A percentile compares a stretch with the other conserved stretches of the same genome.
Evolutionary conservation across 2,888 invertebrate species (phyloP).

Genomic region (Amblyjoppa proteus): DNA sequence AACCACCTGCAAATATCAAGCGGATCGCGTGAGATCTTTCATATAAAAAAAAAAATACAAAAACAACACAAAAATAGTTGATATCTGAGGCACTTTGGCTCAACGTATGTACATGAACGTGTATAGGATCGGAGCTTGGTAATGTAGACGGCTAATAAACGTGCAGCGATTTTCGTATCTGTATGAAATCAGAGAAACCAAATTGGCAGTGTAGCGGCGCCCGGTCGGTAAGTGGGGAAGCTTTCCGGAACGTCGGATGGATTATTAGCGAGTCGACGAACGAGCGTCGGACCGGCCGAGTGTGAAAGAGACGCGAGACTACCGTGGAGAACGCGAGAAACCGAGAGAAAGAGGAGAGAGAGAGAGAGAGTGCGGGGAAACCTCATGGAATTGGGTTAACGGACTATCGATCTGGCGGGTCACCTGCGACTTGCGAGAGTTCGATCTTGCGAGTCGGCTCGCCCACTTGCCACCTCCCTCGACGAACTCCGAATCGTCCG

Average conservation of each 20-base stretch:
- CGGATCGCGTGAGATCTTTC: constrained; percentile 25
- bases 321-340: constrained; percentile 19
- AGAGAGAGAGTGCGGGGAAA: constrained; percentile 56
- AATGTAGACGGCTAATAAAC: constrained; percentile 30
- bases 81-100: background rate
- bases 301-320: constrained; percentile 25
- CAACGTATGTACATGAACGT: background rate
- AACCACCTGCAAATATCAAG: constrained; percentile 24
- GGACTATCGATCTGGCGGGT: constrained; percentile 69
- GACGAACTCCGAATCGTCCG: background rate
- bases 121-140: constrained; percentile 3
- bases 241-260: constrained; percentile 43
- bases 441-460: constrained; percentile 22
- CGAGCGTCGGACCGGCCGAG: constrained; percentile 5
- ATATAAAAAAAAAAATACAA: background rate
- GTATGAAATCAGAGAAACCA: constrained; percentile 41
- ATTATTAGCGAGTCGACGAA: constrained; percentile 39
- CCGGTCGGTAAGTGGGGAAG: constrained; percentile 10
- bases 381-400: constrained; percentile 72
- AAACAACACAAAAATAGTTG: background rate
- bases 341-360: constrained; percentile 31
- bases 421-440: constrained; percentile 58
- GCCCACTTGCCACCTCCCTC: background rate
- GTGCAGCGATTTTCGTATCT: constrained; percentile 33
- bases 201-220: constrained; percentile 32